A percentile compares a stretch with the other conserved stretches of the same genome.
These are phyloP conservation scores for Cossypha niveicapilla DNA, from an alignment of 2,797 vertebrate species.

Conservation along the genomic window DNA sequence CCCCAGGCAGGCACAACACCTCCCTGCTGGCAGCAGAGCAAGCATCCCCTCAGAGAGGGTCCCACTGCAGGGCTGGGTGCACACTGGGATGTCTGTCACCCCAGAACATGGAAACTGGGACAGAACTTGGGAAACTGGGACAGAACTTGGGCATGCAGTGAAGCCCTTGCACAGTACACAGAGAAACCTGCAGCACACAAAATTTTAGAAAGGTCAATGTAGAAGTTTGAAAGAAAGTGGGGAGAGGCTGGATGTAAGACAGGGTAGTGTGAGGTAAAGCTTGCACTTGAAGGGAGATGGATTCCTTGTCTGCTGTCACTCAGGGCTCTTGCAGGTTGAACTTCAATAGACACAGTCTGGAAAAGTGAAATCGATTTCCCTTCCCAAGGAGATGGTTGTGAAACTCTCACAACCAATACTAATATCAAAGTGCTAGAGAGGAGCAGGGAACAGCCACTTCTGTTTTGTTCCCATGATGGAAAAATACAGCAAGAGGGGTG, in stretches of 20 bases:
- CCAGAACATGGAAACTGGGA: fast-evolving
- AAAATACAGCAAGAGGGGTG: neutral
- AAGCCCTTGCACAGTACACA: neutral
- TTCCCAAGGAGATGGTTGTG: neutral
- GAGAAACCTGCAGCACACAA: neutral
- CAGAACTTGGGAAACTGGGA: neutral
- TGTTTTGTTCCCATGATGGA: neutral
- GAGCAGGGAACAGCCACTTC: neutral
- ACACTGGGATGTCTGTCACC: neutral
- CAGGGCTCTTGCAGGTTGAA: neutral
- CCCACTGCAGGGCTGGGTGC: neutral
- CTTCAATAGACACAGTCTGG: neutral
- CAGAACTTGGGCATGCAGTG: neutral
- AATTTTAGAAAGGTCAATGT: neutral
- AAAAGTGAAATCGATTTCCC: neutral
- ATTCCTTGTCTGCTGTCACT: neutral
- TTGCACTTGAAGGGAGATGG: neutral
- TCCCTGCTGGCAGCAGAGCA: neutral
- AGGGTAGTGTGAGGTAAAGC: neutral
- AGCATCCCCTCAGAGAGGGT: neutral
- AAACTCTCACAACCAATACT: neutral
- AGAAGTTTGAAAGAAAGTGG: neutral
- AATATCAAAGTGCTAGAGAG: neutral
- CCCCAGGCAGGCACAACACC: neutral
- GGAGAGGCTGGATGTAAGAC: fast-evolving